phyloP scores from a whole-genome alignment of 1,140 invertebrate genomes.

The Drosophila ananassae region DNA sequence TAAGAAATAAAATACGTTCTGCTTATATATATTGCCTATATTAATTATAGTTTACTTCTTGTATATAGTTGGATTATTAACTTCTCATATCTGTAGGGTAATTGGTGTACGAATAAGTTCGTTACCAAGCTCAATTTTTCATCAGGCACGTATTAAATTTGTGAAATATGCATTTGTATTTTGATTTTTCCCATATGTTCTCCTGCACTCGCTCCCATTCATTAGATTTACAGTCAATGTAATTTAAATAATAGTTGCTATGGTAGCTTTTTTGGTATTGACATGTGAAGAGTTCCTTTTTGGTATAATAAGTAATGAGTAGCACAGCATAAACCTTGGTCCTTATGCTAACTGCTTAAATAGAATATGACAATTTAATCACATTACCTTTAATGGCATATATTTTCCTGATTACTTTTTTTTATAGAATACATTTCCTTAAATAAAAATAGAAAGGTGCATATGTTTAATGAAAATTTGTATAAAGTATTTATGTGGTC shows the following conservation, averaged over 20 bases:
- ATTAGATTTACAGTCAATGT: conserved; percentile 55
- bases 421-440: no score
- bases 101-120: background rate
- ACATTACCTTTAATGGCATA: no score
- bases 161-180: conserved; percentile 73
- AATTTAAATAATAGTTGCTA: conserved; percentile 56
- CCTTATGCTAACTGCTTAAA: no score
- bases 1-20: no score
- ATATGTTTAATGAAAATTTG: no score
- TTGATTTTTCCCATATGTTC: conserved; percentile 32
- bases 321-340: background rate
- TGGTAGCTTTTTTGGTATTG: conserved; percentile 13
- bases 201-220: no score
- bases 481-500: no score
- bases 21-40: no score
- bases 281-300: conserved; percentile 7
- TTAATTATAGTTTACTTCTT: no score
- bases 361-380: no score
- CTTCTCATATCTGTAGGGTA: background rate
- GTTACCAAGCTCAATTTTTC: background rate
- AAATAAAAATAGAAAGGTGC: no score
- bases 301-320: background rate
- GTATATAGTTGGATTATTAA: background rate
- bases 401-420: no score
- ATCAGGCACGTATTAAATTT: conserved; percentile 64